Evolutionary conservation across 2,797 vertebrate species (phyloP).

Genomic region (Euphonia xanthogaster): DNA sequence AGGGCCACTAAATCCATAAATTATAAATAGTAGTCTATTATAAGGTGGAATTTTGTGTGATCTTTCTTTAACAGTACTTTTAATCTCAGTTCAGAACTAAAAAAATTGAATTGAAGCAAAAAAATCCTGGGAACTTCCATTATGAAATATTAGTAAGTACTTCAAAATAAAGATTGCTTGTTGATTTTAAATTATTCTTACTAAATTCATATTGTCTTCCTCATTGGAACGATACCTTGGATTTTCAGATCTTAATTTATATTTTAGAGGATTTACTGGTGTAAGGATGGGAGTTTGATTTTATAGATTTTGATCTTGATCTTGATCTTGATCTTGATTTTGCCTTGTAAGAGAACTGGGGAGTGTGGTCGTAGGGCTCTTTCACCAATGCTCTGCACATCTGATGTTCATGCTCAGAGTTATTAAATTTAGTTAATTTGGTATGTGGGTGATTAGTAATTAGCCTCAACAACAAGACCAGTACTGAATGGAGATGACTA

Average conservation of each 20-base stretch:
- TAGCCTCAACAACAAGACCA: background rate
- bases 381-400: background rate
- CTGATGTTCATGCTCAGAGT: background rate
- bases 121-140: background rate
- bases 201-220: background rate
- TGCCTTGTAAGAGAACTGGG: background rate
- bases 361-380: background rate
- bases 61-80: background rate
- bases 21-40: background rate
- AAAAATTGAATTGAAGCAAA: background rate
- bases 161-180: background rate
- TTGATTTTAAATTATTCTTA: background rate
- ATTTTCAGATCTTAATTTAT: background rate
- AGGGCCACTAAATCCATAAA: background rate
- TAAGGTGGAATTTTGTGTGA: background rate
- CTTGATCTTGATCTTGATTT: background rate
- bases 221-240: background rate
- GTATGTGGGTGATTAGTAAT: background rate
- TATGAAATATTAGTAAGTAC: background rate
- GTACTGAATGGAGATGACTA: background rate
- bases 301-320: background rate
- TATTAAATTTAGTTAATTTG: background rate
- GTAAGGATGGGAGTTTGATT: background rate
- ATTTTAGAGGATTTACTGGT: background rate
- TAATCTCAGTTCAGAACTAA: background rate